phyloP scores from a whole-genome alignment of 2,888 invertebrate genomes.

The Litoditis marina region DNA sequence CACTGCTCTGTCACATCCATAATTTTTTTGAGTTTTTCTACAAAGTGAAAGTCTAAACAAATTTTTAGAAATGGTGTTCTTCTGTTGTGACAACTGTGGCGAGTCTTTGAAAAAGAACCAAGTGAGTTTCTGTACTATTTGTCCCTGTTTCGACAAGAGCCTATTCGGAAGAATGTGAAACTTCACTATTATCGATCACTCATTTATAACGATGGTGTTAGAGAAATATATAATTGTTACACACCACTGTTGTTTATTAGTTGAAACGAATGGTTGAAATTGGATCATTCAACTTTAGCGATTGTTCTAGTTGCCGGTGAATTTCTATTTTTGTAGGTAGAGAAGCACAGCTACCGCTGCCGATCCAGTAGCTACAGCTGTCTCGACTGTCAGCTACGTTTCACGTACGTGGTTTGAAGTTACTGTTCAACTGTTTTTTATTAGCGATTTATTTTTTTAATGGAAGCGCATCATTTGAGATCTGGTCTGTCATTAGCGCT shows the following conservation, averaged over 20 bases:
- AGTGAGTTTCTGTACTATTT: constrained; percentile 24
- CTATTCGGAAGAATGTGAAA: no score
- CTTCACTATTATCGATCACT: no score
- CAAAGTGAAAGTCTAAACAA: no score
- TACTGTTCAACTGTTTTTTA: background rate
- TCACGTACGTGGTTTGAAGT: constrained; percentile 65
- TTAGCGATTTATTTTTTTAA: no score
- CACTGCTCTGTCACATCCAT: no score
- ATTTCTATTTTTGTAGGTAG: constrained; percentile 49
- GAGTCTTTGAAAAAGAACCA: constrained; percentile 84
- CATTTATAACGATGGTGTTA: no score
- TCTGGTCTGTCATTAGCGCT: no score
- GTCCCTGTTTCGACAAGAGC: background rate
- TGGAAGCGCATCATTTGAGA: no score
- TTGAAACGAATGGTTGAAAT: constrained; percentile 65
- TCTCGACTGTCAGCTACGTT: constrained; percentile 89
- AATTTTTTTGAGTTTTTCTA: no score
- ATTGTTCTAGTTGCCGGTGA: no score
- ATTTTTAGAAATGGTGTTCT: constrained; percentile 77
- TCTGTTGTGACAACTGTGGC: constrained; percentile 87
- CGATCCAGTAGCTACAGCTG: constrained; percentile 76
- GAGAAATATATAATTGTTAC: no score
- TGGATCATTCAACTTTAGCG: no score
- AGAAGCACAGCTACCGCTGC: constrained; percentile 65
- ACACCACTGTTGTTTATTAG: background rate